A percentile compares a stretch with the other conserved stretches of the same genome.
phyloP scores from a whole-genome alignment of 2,888 invertebrate genomes.

The Elysia crispata region DNA sequence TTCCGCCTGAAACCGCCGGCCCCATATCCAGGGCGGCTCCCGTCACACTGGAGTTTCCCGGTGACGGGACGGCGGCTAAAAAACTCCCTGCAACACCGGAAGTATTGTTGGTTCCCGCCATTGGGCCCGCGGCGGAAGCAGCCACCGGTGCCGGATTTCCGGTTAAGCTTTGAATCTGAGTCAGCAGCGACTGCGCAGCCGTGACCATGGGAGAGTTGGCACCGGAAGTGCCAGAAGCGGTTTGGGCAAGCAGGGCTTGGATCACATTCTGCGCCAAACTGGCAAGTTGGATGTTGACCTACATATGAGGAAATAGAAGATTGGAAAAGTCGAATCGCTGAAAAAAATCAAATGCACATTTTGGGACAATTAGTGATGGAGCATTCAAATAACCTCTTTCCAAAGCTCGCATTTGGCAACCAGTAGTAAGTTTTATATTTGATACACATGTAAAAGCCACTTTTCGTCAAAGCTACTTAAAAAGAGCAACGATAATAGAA shows the following conservation, averaged over 20 bases:
- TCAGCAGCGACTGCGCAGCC: constrained; percentile 22
- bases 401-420: too few relatives aligned
- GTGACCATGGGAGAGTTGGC: not conserved
- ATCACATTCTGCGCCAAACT: constrained; percentile 24
- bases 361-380: too few relatives aligned
- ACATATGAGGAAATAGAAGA: too few relatives aligned
- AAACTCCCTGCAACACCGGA: not conserved
- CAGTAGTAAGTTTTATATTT: too few relatives aligned
- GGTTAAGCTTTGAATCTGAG: constrained; percentile 14
- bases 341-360: too few relatives aligned
- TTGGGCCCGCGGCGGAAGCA: not conserved
- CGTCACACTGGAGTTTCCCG: not conserved
- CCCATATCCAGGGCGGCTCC: not conserved
- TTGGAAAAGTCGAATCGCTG: too few relatives aligned
- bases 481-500: too few relatives aligned
- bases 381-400: too few relatives aligned
- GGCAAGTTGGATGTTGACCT: constrained; percentile 23
- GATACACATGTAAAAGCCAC: too few relatives aligned
- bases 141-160: not conserved
- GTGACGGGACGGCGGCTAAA: not conserved
- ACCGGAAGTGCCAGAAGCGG: not conserved
- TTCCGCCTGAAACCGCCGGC: too few relatives aligned
- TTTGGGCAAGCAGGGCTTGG: constrained; percentile 17
- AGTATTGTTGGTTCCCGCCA: not conserved
- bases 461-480: too few relatives aligned